Conservation (phyloP, 1,140 invertebrate genomes). For the Atta cephalotes region DNA sequence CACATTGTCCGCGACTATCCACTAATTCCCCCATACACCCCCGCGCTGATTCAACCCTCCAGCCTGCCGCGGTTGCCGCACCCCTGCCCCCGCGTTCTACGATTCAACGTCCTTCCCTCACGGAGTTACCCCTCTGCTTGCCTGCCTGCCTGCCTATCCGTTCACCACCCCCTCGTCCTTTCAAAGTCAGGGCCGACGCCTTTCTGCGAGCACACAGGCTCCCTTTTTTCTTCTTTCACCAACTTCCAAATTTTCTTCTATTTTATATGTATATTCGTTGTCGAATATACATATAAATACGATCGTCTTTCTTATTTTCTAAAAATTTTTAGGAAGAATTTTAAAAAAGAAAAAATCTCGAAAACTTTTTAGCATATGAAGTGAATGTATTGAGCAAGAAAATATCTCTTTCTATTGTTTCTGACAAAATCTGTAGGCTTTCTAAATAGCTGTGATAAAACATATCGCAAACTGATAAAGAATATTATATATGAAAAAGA, state of each 20-base stretch:
- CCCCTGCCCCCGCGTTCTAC: slow-evolving; percentile 63
- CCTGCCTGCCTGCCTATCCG: slow-evolving; percentile 58
- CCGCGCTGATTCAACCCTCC: slow-evolving; percentile 84
- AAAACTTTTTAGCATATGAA: background rate
- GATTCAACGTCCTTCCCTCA: slow-evolving; percentile 56
- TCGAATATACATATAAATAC: background rate
- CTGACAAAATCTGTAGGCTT: background rate
- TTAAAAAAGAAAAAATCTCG: background rate
- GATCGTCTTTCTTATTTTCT: background rate
- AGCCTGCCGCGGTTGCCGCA: slow-evolving; percentile 60
- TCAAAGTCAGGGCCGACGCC: slow-evolving; percentile 81
- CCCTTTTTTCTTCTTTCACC: background rate
- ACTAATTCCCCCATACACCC: slow-evolving; percentile 85
- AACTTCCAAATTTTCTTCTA: background rate
- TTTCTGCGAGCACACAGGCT: slow-evolving; percentile 8
- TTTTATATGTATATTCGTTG: background rate
- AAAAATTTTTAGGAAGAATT: background rate
- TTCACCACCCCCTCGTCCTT: slow-evolving; percentile 77
- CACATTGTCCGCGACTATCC: slow-evolving; percentile 85
- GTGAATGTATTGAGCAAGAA: background rate
- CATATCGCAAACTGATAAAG: background rate
- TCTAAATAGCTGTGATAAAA: background rate
- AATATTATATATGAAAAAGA: background rate
- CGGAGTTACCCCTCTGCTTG: slow-evolving; percentile 68
- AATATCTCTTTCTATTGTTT: background rate